Base-by-base conservation (phyloP, 2,888 invertebrate genomes). In the Ormyrus nitidulus region DNA sequence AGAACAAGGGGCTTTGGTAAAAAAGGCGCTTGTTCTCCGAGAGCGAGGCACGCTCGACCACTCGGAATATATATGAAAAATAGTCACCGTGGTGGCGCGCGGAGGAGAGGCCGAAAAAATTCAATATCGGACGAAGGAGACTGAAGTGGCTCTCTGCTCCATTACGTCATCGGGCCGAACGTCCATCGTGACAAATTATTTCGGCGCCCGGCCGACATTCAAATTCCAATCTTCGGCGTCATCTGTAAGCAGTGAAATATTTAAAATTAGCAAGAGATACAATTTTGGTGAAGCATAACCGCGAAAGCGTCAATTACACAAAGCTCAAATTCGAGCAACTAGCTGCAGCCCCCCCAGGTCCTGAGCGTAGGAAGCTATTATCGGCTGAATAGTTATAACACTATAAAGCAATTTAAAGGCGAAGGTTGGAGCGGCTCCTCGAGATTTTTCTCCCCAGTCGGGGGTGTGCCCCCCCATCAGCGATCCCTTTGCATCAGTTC, bases 341-440 rank as follows among this genome's bases (percentile, higher is more conserved):
- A 56, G 6, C 56, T n/a, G 56, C n/a, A 8, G 13, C 48, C 44
- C 62, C 62, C 48, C n/a, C 69, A 62, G 54, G 62, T 62, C 69
- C 70, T 19, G 19, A 56, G 34, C 62, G 34, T 62, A 68, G 72
- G 64, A 81, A 65, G 77, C 81, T 56, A 81, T 81, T 81, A 81
- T 72, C 78, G 66, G 8, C 62, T 75, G 74, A 75, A 75, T 78
- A 75, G 77, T 68, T 64, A 75, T 71, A 73, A 81, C 69, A 75
- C 81, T 77, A 81, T 81, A 76, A 72, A 81, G 81, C 78, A 81
- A 78, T 81, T 81, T 78, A 68, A 68, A 75, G 58, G 44, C 61
- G 66, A n/a, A 59, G 58, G 44, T 10, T 13, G 6, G 68, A n/a
- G 70, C 49, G 13, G 58, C 61, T 70, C 34, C 56, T 62, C 9